A percentile compares a stretch with the other conserved stretches of the same genome.
phyloP scores from a whole-genome alignment of 2,113 vertebrate genomes.

The Apeltes quadracus region DNA sequence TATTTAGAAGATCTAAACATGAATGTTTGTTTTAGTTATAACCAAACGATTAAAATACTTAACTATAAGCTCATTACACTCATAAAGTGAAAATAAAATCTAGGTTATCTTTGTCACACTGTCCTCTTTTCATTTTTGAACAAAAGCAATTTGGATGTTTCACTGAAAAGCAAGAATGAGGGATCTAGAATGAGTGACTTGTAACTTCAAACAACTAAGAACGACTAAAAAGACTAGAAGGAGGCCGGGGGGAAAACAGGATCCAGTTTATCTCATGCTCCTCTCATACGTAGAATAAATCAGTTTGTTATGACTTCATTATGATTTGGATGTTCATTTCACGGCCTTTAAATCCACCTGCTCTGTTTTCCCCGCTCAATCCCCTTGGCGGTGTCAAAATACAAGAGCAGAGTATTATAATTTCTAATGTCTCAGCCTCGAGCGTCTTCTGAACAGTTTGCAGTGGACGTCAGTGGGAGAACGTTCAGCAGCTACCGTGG shows the following conservation, averaged over 20 bases:
- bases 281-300: neutral
- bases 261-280: neutral
- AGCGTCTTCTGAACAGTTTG: neutral
- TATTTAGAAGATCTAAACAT: neutral
- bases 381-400: neutral
- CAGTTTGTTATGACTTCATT: neutral
- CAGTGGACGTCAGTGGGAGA: neutral
- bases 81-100: neutral
- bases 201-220: neutral
- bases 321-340: neutral
- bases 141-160: constrained; percentile 4
- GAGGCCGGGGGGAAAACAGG: neutral
- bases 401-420: neutral
- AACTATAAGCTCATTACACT: no score
- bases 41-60: no score
- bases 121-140: neutral
- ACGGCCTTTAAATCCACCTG: neutral
- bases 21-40: no score
- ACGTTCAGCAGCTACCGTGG: neutral
- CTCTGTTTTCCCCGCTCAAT: neutral
- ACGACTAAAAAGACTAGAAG: neutral
- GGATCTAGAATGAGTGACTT: constrained; percentile 30
- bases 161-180: neutral
- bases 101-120: constrained; percentile 14
- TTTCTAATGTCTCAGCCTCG: neutral